These are phyloP conservation scores for Saturnia pavonia DNA, from an alignment of 2,888 invertebrate species.

Conservation along the genomic window DNA sequence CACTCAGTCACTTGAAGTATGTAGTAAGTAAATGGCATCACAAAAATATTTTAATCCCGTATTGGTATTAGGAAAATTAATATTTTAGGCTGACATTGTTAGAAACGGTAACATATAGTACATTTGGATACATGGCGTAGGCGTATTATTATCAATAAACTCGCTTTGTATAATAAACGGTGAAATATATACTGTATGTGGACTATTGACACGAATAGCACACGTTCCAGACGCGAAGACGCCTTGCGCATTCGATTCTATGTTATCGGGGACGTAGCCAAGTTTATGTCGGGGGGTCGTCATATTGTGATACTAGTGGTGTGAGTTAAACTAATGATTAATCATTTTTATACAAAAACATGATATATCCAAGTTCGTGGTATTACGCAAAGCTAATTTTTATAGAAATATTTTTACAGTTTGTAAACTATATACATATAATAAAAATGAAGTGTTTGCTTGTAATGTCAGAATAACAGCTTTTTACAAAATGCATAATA, in stretches of 20 bases:
- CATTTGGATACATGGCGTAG: conserved; percentile 7
- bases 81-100: not conserved
- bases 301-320: not conserved
- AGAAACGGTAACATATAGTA: not conserved
- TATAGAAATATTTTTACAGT: not conserved
- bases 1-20: too few relatives aligned
- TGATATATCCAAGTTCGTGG: not conserved
- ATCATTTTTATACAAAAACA: not conserved
- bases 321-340: not conserved
- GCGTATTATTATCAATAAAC: conserved; percentile 18
- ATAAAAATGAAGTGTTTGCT: too few relatives aligned
- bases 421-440: not conserved
- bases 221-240: conserved; percentile 56
- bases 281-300: conserved; percentile 11
- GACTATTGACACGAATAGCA: conserved; percentile 58
- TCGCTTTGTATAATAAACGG: conserved; percentile 20
- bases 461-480: too few relatives aligned
- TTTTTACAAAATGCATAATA: too few relatives aligned
- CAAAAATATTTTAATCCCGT: not conserved
- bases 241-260: conserved; percentile 36
- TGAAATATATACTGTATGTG: conserved; percentile 26
- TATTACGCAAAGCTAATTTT: not conserved
- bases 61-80: not conserved
- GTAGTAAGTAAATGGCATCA: not conserved
- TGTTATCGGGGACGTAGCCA: conserved; percentile 10